Base-by-base conservation (phyloP, 2,113 vertebrate genomes). In the Junco hyemalis region DNA sequence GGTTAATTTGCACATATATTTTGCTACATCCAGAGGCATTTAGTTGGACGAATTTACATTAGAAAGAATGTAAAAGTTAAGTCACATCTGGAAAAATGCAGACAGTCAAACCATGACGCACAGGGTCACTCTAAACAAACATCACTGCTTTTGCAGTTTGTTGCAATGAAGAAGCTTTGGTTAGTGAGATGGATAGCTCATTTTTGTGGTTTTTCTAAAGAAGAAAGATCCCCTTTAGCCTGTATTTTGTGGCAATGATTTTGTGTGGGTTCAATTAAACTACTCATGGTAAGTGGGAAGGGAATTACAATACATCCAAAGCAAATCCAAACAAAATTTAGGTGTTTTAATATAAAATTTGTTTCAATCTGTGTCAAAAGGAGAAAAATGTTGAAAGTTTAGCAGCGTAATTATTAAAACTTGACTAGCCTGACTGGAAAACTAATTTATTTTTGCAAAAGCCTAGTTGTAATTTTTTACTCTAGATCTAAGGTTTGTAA, bases 1-100 rank as follows among this genome's bases (percentile, higher is more conserved):
- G 71, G 82, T 93, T 93, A 88, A 93, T 96, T 90, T 82, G 20
- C 38, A 69, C 59, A 54, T 86, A 35, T 63, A 89, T 95, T 92
- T 89, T 94, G 74, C 63, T 92, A 77, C 59, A 86, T 86, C 24
- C 40, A 90, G 59, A 94, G 71, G 28, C 59, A 59, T 82, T 93
- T 79, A 36, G 2, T 70, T 77, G 56, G 77, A 86, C 33, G 35
- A 61, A 29, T 92, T 92, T 79, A 68, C 50, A 40, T 85, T 44
- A 80, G 40, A 86, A 93, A 65, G 48, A 80, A 85, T 80, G 29
- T 17, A 73, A 69, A 90, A 92, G 31, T 76, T 85, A 69, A 91
- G 40, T 69, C 74, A 85, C 57, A 80, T 82, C 36, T 90, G 74
- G 68, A 65, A 92, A 92, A 96, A 90, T 50, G 35, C 44, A 74